Percentiles rank a stretch among this genome's conserved stretches.
Evolutionary conservation across 2,113 vertebrate species (phyloP).

Genomic region (Porphyrio hochstetteri): DNA sequence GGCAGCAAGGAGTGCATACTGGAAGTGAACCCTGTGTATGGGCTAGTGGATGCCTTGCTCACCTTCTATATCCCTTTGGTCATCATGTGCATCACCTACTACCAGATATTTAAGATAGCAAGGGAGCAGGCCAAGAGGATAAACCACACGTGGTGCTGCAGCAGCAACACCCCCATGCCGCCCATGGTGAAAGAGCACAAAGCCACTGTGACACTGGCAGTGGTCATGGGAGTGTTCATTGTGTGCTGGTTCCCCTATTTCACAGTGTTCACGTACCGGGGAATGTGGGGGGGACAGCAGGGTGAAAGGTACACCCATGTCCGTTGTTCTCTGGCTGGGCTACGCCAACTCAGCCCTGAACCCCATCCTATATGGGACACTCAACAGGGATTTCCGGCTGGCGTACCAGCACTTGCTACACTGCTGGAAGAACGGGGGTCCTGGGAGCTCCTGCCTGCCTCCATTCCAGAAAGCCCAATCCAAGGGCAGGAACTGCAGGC

Average conservation of each 20-base stretch:
- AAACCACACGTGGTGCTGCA: slow-evolving; percentile 63
- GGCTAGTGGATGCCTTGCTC: slow-evolving; percentile 84
- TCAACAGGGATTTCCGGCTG: slow-evolving; percentile 90
- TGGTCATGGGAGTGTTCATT: slow-evolving; percentile 90
- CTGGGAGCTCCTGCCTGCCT: neutral
- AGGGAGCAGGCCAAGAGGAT: slow-evolving; percentile 90
- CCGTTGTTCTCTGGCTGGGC: slow-evolving; percentile 87
- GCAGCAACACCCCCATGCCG: slow-evolving; percentile 66
- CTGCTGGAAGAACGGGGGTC: slow-evolving; percentile 52
- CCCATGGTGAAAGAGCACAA: slow-evolving; percentile 87
- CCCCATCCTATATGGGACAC: slow-evolving; percentile 88
- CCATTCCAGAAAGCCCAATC: slow-evolving; percentile 10
- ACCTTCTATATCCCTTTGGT: slow-evolving; percentile 92
- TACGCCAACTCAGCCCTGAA: slow-evolving; percentile 94
- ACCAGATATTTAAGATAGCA: slow-evolving; percentile 89
- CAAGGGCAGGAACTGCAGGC: slow-evolving; percentile 32
- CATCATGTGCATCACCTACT: slow-evolving; percentile 93
- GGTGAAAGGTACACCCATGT: slow-evolving; percentile 58
- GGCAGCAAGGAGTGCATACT: slow-evolving; percentile 76
- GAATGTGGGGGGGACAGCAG: slow-evolving; percentile 71
- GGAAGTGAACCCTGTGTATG: slow-evolving; percentile 86
- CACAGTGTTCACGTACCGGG: slow-evolving; percentile 84
- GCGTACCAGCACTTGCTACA: slow-evolving; percentile 85
- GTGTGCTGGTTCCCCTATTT: slow-evolving; percentile 97
- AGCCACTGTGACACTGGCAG: slow-evolving; percentile 87